These are phyloP conservation scores for Anastrepha obliqua DNA, from an alignment of 1,140 invertebrate species.

Conservation along the genomic window DNA sequence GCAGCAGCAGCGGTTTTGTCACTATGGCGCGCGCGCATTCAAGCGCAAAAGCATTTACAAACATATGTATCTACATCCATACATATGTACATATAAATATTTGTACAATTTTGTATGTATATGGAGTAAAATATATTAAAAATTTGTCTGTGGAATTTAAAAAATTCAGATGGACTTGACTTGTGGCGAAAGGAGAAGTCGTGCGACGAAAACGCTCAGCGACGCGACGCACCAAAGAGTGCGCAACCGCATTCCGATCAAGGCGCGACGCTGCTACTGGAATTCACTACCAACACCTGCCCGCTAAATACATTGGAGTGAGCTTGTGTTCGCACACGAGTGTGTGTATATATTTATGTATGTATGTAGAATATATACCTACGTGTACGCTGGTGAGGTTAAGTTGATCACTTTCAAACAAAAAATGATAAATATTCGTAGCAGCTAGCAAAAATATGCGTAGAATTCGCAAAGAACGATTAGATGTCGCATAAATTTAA, in stretches of 20 bases:
- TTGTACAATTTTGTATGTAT: constrained; percentile 17
- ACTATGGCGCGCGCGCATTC: constrained; percentile 24
- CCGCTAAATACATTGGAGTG: constrained; percentile 32
- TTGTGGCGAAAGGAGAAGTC: constrained; percentile 14
- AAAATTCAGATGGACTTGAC: constrained; percentile 50
- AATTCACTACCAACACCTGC: constrained; percentile 47
- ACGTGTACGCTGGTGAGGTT: background rate
- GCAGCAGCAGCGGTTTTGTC: constrained; percentile 10
- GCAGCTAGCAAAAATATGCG: constrained; percentile 11
- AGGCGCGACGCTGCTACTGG: constrained; percentile 44
- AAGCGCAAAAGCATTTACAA: background rate
- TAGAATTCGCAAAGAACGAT: constrained; percentile 27
- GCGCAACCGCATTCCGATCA: constrained; percentile 48
- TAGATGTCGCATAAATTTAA: constrained; percentile 45
- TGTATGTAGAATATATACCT: background rate
- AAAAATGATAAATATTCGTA: constrained; percentile 33
- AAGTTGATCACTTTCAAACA: constrained; percentile 13
- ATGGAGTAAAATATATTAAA: constrained; percentile 47
- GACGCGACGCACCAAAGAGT: constrained; percentile 36
- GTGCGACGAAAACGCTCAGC: constrained; percentile 20
- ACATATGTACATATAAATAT: background rate
- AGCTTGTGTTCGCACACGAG: background rate
- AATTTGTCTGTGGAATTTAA: constrained; percentile 45
- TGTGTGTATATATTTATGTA: background rate
- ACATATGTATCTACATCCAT: background rate